phyloP scores from a whole-genome alignment of 1,140 invertebrate species.

The Oppia nitens region DNA sequence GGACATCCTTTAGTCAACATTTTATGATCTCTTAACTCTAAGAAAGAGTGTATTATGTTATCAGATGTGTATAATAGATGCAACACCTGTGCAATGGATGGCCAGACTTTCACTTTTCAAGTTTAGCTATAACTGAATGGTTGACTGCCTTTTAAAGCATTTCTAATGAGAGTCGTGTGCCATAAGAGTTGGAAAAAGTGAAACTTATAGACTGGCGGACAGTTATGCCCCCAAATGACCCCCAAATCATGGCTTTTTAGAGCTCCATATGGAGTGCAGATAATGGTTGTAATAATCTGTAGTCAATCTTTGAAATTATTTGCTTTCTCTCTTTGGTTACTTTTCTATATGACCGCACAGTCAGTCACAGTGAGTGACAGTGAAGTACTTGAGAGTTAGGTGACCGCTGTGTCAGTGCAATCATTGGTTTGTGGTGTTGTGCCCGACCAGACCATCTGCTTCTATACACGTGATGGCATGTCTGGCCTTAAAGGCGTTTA shows the following conservation, averaged over 20 bases:
- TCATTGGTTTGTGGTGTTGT: neutral
- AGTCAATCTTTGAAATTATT: neutral
- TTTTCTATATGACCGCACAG: neutral
- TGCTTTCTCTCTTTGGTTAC: neutral
- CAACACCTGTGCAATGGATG: neutral
- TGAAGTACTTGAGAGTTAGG: neutral
- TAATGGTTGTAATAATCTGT: neutral
- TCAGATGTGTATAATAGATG: neutral
- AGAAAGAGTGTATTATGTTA: too few species aligned
- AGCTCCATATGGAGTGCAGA: neutral
- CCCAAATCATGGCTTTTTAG: too few species aligned
- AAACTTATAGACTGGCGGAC: too few species aligned
- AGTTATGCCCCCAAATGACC: neutral
- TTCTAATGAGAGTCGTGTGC: neutral
- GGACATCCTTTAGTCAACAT: too few species aligned
- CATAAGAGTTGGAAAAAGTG: neutral
- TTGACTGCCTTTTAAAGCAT: neutral
- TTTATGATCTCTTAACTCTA: too few species aligned
- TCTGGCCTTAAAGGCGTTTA: neutral
- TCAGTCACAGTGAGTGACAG: neutral
- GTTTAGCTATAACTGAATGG: neutral
- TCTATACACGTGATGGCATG: neutral
- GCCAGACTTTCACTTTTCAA: neutral
- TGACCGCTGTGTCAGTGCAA: neutral
- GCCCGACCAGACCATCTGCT: neutral